Conservation (phyloP, 2,888 invertebrate genomes). For the Mimachlamys varia region DNA sequence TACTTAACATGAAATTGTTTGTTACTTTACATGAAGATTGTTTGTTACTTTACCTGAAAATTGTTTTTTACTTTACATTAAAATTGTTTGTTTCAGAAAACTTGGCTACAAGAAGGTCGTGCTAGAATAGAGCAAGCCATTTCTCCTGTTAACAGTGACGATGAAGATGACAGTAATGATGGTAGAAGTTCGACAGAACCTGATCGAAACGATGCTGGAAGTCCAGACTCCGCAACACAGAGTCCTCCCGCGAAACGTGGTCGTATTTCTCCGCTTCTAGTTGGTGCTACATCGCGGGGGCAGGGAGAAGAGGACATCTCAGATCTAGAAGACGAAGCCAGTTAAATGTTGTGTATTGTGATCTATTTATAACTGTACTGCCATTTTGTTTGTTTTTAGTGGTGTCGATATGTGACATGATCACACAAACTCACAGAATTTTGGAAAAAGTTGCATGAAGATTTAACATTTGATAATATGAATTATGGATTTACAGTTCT, state of each 20-base stretch:
- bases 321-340: conserved; percentile 41
- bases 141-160: conserved; percentile 35
- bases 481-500: not conserved
- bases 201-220: conserved; percentile 48
- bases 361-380: not conserved
- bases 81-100: conserved; percentile 83
- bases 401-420: not conserved
- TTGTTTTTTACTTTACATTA: conserved; percentile 81
- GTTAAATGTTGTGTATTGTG: not conserved
- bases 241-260: conserved; percentile 67
- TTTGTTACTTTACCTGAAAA: conserved; percentile 81
- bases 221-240: conserved; percentile 48
- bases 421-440: not conserved
- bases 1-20: no score
- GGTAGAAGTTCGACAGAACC: not conserved
- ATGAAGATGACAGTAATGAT: conserved; percentile 44
- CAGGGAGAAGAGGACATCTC: not conserved
- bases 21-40: conserved; percentile 82
- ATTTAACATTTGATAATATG: not conserved
- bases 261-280: conserved; percentile 48
- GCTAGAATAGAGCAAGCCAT: not conserved
- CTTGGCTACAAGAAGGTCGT: conserved; percentile 89
- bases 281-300: not conserved
- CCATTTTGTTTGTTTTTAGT: not conserved
- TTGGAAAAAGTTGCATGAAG: not conserved